Evolutionary conservation across 2,888 invertebrate genomes (phyloP).

Genomic region (Diadromus collaris): DNA sequence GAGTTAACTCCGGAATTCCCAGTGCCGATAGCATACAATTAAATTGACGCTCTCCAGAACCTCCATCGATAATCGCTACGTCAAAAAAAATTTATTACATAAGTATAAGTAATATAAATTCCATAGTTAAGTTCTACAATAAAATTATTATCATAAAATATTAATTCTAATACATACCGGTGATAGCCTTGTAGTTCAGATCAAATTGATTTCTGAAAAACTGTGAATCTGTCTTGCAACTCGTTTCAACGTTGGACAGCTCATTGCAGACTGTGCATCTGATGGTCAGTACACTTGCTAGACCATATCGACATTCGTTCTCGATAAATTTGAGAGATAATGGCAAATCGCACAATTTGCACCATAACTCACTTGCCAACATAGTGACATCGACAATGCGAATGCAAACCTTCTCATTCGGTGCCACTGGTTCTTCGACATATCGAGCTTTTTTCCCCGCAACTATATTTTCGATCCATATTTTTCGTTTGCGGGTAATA

Average conservation of each 20-base stretch:
- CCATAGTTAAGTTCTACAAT: neutral
- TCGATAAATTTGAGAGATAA: conserved; percentile 16
- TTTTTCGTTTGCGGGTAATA: conserved; percentile 1
- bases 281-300: conserved; percentile 18
- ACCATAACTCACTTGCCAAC: conserved; percentile 14
- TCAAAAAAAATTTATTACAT: neutral
- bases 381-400: conserved; percentile 16
- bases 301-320: conserved; percentile 3
- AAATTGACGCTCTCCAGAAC: conserved; percentile 3
- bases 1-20: neutral
- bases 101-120: neutral
- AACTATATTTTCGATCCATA: conserved; percentile 7
- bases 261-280: neutral
- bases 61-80: neutral
- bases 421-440: neutral
- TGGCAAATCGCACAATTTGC: conserved; percentile 18
- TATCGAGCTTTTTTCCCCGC: conserved; percentile 23
- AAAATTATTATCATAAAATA: too few species aligned
- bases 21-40: neutral
- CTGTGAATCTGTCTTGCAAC: neutral
- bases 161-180: too few species aligned
- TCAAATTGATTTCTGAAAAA: too few species aligned
- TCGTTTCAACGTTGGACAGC: neutral
- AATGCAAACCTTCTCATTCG: conserved; percentile 8
- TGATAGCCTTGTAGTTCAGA: too few species aligned